Percentiles rank a stretch among this genome's conserved stretches.
phyloP scores from a whole-genome alignment of 2,888 invertebrate species.

The Drosophila koepferae region DNA sequence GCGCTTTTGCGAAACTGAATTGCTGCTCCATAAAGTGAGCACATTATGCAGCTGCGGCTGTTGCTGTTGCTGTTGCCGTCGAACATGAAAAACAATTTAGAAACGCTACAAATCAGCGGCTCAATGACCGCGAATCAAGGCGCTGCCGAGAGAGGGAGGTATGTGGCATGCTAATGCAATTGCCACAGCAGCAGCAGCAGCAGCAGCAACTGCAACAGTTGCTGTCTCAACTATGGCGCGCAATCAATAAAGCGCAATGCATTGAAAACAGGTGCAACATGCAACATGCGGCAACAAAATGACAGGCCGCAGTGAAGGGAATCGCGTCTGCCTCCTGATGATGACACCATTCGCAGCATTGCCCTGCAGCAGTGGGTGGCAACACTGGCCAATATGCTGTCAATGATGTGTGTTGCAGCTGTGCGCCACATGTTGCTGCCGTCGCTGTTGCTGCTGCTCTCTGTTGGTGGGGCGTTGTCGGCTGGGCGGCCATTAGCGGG shows the following conservation, averaged over 20 bases:
- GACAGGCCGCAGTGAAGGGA: constrained; percentile 68
- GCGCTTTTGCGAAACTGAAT: constrained; percentile 20
- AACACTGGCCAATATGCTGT: constrained; percentile 72
- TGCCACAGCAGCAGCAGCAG: constrained; percentile 35
- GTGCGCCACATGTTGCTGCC: constrained; percentile 77
- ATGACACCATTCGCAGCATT: constrained; percentile 67
- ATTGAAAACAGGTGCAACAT: constrained; percentile 71
- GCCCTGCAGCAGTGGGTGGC: constrained; percentile 76
- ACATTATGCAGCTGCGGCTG: constrained; percentile 74
- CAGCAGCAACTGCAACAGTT: constrained; percentile 19
- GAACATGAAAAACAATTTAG: constrained; percentile 80
- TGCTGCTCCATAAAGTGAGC: constrained; percentile 67
- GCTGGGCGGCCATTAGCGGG: constrained; percentile 67
- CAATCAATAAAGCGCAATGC: constrained; percentile 74
- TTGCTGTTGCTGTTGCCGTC: constrained; percentile 41
- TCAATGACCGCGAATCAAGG: constrained; percentile 70
- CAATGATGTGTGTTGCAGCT: constrained; percentile 78
- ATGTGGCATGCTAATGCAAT: constrained; percentile 61
- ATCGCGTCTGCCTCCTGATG: constrained; percentile 59
- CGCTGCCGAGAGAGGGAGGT: constrained; percentile 29
- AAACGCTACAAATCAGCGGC: constrained; percentile 78
- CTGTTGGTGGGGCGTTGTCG: constrained; percentile 54
- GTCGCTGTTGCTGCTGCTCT: constrained; percentile 44
- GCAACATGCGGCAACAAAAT: constrained; percentile 44
- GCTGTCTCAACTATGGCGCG: constrained; percentile 36